Base-by-base conservation (phyloP, 2,797 vertebrate species). In the Danio choprae region DNA sequence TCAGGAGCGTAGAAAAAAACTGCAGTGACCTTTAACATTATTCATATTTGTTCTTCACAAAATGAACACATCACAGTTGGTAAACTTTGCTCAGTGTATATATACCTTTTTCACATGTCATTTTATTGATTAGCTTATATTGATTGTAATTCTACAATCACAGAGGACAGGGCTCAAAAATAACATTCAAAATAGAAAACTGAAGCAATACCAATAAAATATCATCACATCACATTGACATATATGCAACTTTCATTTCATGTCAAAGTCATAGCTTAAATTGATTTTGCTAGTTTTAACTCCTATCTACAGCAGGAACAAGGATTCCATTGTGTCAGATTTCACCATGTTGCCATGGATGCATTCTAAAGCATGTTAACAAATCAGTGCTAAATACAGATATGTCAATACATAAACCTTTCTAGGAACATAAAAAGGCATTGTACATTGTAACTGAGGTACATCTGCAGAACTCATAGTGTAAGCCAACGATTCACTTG, bases 301-400 rank as follows among this genome's bases (percentile, higher is more conserved):
- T 50, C n/a, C 79, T 81, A 82, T 79, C 82, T 78, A 83, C 77
- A 83, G 82, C 78, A 75, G 86, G 87, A 87, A 86, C 84, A 56
- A 79, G 48, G 7, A 84, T 87, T 88, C 86, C 89, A 77, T 85
- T 84, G 86, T 86, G 75, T 87, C 83, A 41, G 16, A 88, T 88
- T 88, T 77, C 85, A 90, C 90, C 89, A 89, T 63, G 86, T 87
- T 51, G 68, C 29, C 69, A 90, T 79, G 89, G 88, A 88, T 86
- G 88, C 74, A 85, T 91, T 87, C 85, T 89, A 87, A 83, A 87
- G 88, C 86, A 85, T 86, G 77, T 77, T 87, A 81, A 84, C 80
- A 82, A 59, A 75, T 59, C 41, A 63, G 68, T 18, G 18, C 41
- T 63, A 71, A 81, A 81, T 86, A 89, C 85, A 89, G 80, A 89